Base-by-base conservation (phyloP, 2,888 invertebrate species). In the Rhamphomyia laevipes region DNA sequence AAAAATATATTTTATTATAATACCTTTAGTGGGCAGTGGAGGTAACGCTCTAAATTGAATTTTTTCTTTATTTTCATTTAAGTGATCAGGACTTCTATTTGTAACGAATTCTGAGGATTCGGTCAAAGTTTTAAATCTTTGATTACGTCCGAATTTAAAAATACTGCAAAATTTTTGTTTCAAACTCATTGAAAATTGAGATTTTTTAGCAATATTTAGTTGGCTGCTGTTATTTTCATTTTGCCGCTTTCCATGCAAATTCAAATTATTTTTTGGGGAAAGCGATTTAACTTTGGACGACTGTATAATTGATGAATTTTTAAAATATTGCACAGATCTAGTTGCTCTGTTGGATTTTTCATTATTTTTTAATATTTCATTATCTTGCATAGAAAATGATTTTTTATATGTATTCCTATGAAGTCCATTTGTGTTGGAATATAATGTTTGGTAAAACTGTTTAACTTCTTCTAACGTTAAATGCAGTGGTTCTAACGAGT, bases 91-190 rank as follows among this genome's bases (percentile, higher is more conserved):
- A 9, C 23, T 33, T 33, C 13, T 13, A 33, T 33, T 33, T 33
- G 12, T 33, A 33, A 4, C 33, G 13, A 13, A 33, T 9, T 33
- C 35, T 35, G 35, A 35, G 4, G 35, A 35, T n/a, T 35, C n/a
- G 4, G 35, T n/a, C 7, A 35, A n/a, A 2, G 35, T 35, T 35
- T 35, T 35, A 13, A 35, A 35, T 35, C 35, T 35, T n/a, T 35
- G 13, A 35, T 35, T 35, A 55, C 76, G 73, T 50, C 76, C 74
- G 62, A 86, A 85, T 59, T 84, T 79, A 68, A 89, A 89, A 67
- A 89, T 80, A 70, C 86, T 88, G 67, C 88, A 89, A 62, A 90
- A 77, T 44, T 86, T 86, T 65, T 88, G 87, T 68, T 88, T 89
- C 52, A 89, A 75, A 68, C 82, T 84, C 50, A 82, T 67, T 5